phyloP scores from a whole-genome alignment of 2,797 vertebrate species.

The Pseudomugil gertrudae region DNA sequence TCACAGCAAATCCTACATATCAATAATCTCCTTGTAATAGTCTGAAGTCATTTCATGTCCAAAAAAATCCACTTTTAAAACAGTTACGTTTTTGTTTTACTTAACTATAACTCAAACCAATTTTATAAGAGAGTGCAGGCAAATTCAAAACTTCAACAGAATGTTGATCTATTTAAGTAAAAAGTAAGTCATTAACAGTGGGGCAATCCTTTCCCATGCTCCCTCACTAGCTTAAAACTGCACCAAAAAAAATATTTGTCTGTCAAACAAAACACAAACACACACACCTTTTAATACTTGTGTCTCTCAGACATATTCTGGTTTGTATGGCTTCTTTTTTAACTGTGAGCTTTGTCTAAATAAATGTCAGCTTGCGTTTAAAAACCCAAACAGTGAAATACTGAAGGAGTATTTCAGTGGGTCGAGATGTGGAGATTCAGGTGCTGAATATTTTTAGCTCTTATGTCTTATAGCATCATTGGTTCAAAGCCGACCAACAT shows the following conservation, averaged over 20 bases:
- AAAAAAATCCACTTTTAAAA: too few relatives aligned
- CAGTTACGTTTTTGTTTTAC: too few relatives aligned
- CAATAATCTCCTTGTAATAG: too few relatives aligned
- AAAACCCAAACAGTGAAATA: conserved; percentile 67
- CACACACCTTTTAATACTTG: conserved; percentile 43
- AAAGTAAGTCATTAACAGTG: neutral
- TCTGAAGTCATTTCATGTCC: too few relatives aligned
- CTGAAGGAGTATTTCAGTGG: conserved; percentile 66
- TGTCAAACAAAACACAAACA: conserved; percentile 25
- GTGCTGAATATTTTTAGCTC: conserved; percentile 83
- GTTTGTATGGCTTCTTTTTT: conserved; percentile 70
- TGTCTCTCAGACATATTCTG: conserved; percentile 79
- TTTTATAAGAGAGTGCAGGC: neutral
- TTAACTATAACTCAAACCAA: too few relatives aligned
- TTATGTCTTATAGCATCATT: conserved; percentile 66
- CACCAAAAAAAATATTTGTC: conserved; percentile 15
- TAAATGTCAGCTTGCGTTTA: conserved; percentile 85
- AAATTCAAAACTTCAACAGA: neutral
- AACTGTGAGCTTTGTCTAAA: conserved; percentile 87
- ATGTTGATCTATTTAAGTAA: neutral
- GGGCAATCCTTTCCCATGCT: neutral
- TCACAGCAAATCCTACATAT: too few relatives aligned
- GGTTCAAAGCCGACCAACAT: conserved; percentile 39
- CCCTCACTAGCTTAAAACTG: neutral
- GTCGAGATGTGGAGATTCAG: conserved; percentile 75